These are phyloP conservation scores for Perognathus longimembris DNA, from an alignment of 2,113 vertebrate species.

Conservation along the genomic window DNA sequence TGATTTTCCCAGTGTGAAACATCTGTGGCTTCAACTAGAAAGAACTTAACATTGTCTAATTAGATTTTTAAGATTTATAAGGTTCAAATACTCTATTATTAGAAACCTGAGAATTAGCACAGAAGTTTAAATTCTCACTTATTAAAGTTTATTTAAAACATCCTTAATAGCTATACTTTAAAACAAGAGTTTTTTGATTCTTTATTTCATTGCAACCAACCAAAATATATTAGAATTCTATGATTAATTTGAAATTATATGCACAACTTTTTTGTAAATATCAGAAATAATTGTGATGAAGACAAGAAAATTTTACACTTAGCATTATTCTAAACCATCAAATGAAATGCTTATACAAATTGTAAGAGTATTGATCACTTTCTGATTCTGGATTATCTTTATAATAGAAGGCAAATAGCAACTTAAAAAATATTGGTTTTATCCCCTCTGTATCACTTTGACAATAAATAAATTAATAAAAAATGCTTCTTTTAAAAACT, in stretches of 20 bases:
- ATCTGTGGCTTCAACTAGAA: slow-evolving; percentile 89
- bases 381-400: not conserved
- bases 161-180: slow-evolving; percentile 56
- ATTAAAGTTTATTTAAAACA: slow-evolving; percentile 83
- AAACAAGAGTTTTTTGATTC: too few relatives aligned
- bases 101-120: slow-evolving; percentile 82
- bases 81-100: slow-evolving; percentile 83
- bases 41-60: slow-evolving; percentile 89
- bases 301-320: not conserved
- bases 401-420: not conserved
- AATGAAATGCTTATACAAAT: not conserved
- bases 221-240: slow-evolving; percentile 3
- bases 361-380: not conserved
- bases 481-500: too few relatives aligned
- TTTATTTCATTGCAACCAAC: slow-evolving; percentile 73
- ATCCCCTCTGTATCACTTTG: too few relatives aligned
- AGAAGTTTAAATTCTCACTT: slow-evolving; percentile 82
- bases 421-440: not conserved
- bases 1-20: slow-evolving; percentile 90
- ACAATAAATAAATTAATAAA: too few relatives aligned
- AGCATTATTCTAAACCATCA: not conserved
- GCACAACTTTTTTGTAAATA: not conserved
- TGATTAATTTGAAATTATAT: not conserved
- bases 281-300: not conserved
- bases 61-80: slow-evolving; percentile 89